Evolutionary conservation across 2,797 vertebrate species (phyloP), one percentile per base, ranked within the genome.

Genomic region (Choloepus didactylus): DNA sequence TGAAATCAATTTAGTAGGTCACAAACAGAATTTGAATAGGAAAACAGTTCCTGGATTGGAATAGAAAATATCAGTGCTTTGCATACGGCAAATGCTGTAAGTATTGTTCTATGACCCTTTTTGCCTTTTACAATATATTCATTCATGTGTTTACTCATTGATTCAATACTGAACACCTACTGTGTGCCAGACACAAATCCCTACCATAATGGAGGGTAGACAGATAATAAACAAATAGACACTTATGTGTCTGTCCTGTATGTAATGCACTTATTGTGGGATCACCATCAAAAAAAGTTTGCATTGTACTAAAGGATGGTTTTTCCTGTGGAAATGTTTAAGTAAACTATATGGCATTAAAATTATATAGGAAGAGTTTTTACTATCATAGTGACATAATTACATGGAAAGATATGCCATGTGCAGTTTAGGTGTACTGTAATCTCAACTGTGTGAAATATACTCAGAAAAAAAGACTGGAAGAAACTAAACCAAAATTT

Each of bases 381-480:
- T 83, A 76, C 54, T 49, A 21, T 81, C 76, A 90, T 12, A 19
- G 27, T 79, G 60, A 94, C 67, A 19, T 85, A 59, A 88, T 62
- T 62, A 92, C 29, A 18, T 51, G n/a, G 89, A 79, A 90, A 95
- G 90, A 56, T 31, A 83, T 82, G 35, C 76, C 59, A 88, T 44
- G 11, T 62, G 15, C 23, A 76, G 25, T 79, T 94, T 89, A 79
- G 67, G 41, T 82, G 76, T 41, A 79, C 59, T 67, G 82, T 83
- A 87, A 87, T 83, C 70, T 96, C n/a, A 72, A 92, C 89, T 89
- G 5, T 38, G 85, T 88, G 38, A 76, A 94, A 95, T 21, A 59
- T 49, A 62, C 5, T 62, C 2, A 67, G 5, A 82, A 38, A 41
- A 73, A 93, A 80, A 59, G 75, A 73, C 3, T 85, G 21, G 6